Evolutionary conservation across 1,140 invertebrate genomes (phyloP), one percentile per base, ranked within the genome.

Genomic region (Drosophila arawakana): DNA sequence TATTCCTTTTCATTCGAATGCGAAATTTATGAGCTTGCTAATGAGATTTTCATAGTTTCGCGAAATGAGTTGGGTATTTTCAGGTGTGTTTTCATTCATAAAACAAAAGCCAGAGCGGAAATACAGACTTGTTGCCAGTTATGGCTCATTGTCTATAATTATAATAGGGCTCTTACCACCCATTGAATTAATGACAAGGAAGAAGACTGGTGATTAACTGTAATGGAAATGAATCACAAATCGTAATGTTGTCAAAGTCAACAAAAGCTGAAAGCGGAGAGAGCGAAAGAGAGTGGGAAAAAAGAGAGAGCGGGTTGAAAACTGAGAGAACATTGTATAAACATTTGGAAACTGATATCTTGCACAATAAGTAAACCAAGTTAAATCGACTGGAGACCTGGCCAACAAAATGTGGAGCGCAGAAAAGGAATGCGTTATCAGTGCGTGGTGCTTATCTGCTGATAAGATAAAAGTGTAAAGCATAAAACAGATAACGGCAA

Each of bases 81-180:
- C 13, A 43, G 47, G 37, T 46, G 0, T 59, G 52, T 18, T 60
- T 65, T 68, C 77, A 88, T 86, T 86, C 83, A 88, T 88, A 88
- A 88, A 78, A 65, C 46, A 44, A 58, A 52, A 80, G 59, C 59
- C 60, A 15, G 39, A 73, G 13, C 83, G 82, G 80, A 88, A 89
- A 78, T 89, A 50, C 49, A 43, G 15, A 49, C 25, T 78, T 70
- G 61, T 71, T 68, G 69, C n/a, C 37, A 35, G 49, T 70, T 66
- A 88, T 88, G 73, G 84, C 71, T 88, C 84, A 88, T 88, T 75
- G 73, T 83, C 73, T 88, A 88, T 86, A 80, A 86, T 83, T 86
- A 88, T 82, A 75, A 59, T 50, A n/a, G 50, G 67, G 15, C 57
- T 21, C 35, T 41, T 43, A 7, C 44, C 43, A 41, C 30, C 63